Percentiles rank a stretch among this genome's conserved stretches.
Evolutionary conservation across 2,113 vertebrate genomes (phyloP).

Genomic region (Aramus guarauna): DNA sequence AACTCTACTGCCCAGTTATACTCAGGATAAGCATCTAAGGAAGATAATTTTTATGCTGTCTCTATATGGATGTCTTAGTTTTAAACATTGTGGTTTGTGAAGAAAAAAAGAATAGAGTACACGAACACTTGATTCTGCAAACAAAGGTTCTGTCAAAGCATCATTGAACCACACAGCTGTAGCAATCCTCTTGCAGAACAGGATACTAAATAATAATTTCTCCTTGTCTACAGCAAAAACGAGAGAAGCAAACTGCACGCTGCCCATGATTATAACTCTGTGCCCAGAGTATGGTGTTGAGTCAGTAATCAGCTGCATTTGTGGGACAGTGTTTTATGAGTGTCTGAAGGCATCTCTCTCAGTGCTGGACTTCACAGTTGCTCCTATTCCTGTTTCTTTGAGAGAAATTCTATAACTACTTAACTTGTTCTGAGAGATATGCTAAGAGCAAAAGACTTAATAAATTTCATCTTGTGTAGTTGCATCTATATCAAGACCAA

Average conservation of each 20-base stretch:
- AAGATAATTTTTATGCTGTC: not conserved
- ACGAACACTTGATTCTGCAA: not conserved
- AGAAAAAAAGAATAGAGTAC: not conserved
- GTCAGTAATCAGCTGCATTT: not conserved
- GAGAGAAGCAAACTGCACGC: not conserved
- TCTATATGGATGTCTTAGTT: not conserved
- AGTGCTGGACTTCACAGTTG: not conserved
- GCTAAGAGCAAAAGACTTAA: not conserved
- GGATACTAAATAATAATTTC: not conserved
- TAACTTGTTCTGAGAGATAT: not conserved
- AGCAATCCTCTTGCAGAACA: not conserved
- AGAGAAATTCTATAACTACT: not conserved
- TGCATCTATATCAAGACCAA: not conserved
- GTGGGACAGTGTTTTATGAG: not conserved
- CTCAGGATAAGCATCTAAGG: not conserved
- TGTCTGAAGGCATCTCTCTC: not conserved
- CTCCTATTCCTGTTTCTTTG: not conserved
- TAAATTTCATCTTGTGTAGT: fast-evolving
- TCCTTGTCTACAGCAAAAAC: not conserved
- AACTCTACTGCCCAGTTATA: not conserved
- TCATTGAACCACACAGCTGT: not conserved
- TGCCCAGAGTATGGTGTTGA: not conserved
- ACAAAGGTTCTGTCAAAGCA: not conserved
- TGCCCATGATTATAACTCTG: not conserved
- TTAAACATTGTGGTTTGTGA: not conserved